phyloP scores from a whole-genome alignment of 2,888 invertebrate genomes.

The Lepas anatifera region DNA sequence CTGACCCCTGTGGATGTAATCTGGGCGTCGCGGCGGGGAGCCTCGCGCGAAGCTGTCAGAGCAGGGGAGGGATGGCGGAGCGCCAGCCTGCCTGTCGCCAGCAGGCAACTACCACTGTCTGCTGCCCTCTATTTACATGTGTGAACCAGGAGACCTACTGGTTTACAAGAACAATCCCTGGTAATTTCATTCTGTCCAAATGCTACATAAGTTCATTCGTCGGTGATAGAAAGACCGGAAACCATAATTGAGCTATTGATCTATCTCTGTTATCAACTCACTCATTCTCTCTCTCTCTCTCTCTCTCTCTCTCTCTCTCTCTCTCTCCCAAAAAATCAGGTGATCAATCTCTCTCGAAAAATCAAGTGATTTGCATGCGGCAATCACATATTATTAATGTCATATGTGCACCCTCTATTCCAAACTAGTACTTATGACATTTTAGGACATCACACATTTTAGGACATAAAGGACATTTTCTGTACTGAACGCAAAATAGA shows the following conservation, averaged over 20 bases:
- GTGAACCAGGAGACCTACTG: too few relatives aligned
- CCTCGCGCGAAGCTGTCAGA: neutral
- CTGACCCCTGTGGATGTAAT: constrained; percentile 8
- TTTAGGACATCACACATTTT: too few relatives aligned
- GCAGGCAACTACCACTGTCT: neutral
- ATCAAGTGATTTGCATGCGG: too few relatives aligned
- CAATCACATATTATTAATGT: too few relatives aligned
- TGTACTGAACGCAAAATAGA: neutral
- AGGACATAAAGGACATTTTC: too few relatives aligned
- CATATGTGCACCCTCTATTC: too few relatives aligned
- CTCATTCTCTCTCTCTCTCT: neutral
- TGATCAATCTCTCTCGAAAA: neutral
- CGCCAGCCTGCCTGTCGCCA: neutral
- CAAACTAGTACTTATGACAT: too few relatives aligned
- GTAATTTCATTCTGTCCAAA: too few relatives aligned
- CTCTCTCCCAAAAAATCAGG: neutral
- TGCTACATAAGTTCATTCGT: too few relatives aligned
- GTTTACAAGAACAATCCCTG: too few relatives aligned
- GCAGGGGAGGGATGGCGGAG: neutral
- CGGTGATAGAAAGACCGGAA: neutral
- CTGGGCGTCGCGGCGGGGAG: neutral
- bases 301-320: constrained; percentile 1
- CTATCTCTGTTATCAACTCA: neutral
- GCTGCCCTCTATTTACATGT: too few relatives aligned
- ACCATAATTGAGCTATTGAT: too few relatives aligned